Conservation (phyloP, 2,797 vertebrate genomes). For the Acomys russatus region DNA sequence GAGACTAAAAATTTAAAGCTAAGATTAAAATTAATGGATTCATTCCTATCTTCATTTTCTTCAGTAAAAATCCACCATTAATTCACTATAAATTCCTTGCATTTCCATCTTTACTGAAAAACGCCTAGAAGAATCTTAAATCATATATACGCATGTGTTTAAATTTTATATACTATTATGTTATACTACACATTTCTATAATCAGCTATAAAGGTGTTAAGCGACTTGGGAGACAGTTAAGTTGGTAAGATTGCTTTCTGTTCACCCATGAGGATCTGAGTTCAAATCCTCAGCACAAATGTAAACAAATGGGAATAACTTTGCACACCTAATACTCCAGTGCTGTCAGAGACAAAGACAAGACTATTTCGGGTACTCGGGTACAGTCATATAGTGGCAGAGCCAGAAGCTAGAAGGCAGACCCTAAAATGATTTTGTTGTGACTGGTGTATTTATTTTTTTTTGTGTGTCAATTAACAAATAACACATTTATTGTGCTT, state of each 20-base stretch:
- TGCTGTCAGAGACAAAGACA: background rate
- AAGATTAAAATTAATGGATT: background rate
- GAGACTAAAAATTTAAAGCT: background rate
- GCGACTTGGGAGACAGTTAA: background rate
- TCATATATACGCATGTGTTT: background rate
- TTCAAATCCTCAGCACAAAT: background rate
- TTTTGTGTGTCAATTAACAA: background rate
- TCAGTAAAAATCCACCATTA: background rate
- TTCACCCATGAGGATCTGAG: background rate
- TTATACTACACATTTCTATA: background rate
- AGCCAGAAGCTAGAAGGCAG: background rate
- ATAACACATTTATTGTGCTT: background rate
- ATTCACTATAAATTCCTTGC: background rate
- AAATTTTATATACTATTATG: background rate
- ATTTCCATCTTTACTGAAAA: background rate
- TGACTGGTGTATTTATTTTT: background rate
- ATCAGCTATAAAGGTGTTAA: background rate
- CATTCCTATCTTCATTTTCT: background rate
- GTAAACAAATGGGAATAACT: background rate
- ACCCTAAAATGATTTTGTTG: background rate
- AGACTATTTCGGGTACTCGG: background rate
- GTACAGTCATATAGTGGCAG: too few species aligned
- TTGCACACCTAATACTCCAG: background rate
- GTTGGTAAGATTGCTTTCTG: background rate
- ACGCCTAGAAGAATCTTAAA: background rate